Evolutionary conservation across 2,797 vertebrate species (phyloP), one percentile per base, ranked within the genome.

Genomic region (Acanthurus lineatus): DNA sequence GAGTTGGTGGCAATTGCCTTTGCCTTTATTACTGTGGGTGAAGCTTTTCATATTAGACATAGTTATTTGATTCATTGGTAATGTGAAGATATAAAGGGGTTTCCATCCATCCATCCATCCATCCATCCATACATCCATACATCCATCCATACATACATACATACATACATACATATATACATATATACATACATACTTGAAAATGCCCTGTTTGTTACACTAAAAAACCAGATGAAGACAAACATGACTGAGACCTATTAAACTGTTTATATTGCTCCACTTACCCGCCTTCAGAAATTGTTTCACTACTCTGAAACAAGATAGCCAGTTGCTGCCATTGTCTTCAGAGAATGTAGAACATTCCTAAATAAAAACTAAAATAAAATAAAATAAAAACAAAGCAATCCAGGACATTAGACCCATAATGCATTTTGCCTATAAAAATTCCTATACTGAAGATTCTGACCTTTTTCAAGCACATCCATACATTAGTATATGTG

Each of bases 401-500:
- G n/a, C 0, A 2, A 42, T 20, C 20, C 2, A 17, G 9, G 22
- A 62, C 42, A 25, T 19, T 2, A 56, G 15, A 12, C 25, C 20
- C 28, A 9, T 16, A 49, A 47, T 42, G 52, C 51, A 14, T 15
- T 7, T 25, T 32, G 10, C 10, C 9, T 28, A 20, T 17, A 25
- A 44, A 44, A 19, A n/a, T 1, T 42, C 9, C 19, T 45, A 15
- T 19, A 48, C 9, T 60, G 20, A 14, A 40, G 32, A 35, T 51
- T 6, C 10, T 74, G 48, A 53, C 45, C 5, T 60, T 10, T 71
- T 66, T 69, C 22, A 54, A 20, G 17, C n/a, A 32, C 49, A 44
- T 15, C 2, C 35, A 57, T 45, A 2, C 38, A 28, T 59, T 17
- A 48, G 48, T 19, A 53, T 47, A 45, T 2, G 6, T 51, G 22